Evolutionary conservation across 2,888 invertebrate species (phyloP).

Genomic region (Ypsolopha sequella): DNA sequence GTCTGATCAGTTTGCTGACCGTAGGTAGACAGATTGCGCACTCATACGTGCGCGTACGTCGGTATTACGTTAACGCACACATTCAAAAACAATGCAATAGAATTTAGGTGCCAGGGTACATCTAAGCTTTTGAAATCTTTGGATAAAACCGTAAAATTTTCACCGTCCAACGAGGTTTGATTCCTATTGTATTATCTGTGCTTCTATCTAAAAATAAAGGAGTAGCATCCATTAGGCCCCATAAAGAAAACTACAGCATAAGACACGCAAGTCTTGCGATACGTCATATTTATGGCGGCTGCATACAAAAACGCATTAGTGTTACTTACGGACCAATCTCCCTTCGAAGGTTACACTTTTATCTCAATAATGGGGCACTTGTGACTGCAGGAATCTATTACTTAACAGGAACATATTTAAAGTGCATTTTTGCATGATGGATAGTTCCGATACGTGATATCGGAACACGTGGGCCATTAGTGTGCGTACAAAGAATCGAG

Average conservation of each 20-base stretch:
- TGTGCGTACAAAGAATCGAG: slow-evolving; percentile 2
- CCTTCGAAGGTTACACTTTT: slow-evolving; percentile 36
- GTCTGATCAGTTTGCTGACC: too few species aligned
- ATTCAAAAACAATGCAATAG: too few species aligned
- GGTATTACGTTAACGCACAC: too few species aligned
- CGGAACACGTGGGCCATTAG: slow-evolving; percentile 10
- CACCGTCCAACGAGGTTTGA: background rate
- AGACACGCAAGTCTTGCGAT: slow-evolving; percentile 22
- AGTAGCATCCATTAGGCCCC: slow-evolving; percentile 9
- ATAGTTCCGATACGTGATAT: slow-evolving; percentile 24
- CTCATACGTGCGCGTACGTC: too few species aligned
- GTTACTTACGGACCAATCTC: slow-evolving; percentile 32
- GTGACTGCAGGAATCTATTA: background rate
- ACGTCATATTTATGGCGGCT: slow-evolving; percentile 47
- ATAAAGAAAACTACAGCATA: slow-evolving; percentile 10
- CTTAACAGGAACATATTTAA: slow-evolving; percentile 3
- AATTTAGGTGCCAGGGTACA: too few species aligned
- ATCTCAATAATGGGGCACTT: slow-evolving; percentile 32
- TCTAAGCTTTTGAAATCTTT: too few species aligned
- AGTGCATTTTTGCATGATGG: slow-evolving; percentile 8
- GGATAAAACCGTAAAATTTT: background rate
- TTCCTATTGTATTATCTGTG: too few species aligned
- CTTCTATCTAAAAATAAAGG: slow-evolving; percentile 9
- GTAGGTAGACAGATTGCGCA: too few species aligned
- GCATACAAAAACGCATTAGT: slow-evolving; percentile 53